phyloP scores from a whole-genome alignment of 2,797 vertebrate genomes.

The Telmatherina bonti region DNA sequence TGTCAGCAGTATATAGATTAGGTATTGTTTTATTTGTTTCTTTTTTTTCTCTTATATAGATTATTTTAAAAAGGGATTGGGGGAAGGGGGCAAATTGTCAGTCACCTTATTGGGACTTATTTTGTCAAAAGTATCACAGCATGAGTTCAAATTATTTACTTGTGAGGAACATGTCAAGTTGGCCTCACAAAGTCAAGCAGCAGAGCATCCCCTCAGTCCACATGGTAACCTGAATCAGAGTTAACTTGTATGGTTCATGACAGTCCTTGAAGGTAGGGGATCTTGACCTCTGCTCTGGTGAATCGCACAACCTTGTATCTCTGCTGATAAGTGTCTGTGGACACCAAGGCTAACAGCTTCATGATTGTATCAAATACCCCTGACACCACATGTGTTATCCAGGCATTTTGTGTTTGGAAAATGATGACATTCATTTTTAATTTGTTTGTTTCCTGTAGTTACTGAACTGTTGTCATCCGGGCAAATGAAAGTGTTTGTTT shows the following conservation, averaged over 20 bases:
- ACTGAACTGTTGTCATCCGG: background rate
- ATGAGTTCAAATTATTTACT: constrained; percentile 45
- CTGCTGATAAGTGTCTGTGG: constrained; percentile 60
- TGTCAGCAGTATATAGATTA: no score
- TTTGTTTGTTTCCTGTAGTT: background rate
- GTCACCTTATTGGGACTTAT: background rate
- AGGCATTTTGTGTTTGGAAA: constrained; percentile 2
- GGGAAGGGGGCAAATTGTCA: no score
- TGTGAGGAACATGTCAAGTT: constrained; percentile 62
- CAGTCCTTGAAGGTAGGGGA: constrained; percentile 56
- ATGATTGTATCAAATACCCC: constrained; percentile 6
- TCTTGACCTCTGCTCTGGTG: constrained; percentile 58
- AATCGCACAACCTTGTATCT: constrained; percentile 61
- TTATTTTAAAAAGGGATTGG: no score
- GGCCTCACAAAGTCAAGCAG: constrained; percentile 33
- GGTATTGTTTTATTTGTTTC: no score
- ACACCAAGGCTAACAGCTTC: constrained; percentile 50
- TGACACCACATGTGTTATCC: background rate
- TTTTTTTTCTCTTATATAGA: no score
- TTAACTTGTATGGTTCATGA: constrained; percentile 15
- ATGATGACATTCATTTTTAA: background rate
- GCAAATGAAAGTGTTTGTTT: background rate
- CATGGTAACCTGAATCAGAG: constrained; percentile 8
- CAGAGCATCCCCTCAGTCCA: constrained; percentile 7
- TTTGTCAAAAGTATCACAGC: constrained; percentile 20